A percentile compares a stretch with the other conserved stretches of the same genome.
Conservation (phyloP, 1,140 invertebrate species). For the Proctacanthus coquilletti region DNA sequence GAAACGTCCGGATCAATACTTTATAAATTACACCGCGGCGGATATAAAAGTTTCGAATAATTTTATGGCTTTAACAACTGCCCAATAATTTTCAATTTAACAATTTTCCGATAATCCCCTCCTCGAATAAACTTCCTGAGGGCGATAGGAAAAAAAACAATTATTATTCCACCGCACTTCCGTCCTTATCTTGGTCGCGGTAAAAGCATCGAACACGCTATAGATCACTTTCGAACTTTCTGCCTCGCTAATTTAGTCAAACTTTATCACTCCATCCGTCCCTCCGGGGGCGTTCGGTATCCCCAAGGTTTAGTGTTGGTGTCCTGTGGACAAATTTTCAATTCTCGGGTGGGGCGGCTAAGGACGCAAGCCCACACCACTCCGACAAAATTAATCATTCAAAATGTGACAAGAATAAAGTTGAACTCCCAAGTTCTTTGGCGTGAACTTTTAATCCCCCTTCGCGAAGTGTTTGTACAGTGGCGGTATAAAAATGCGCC, state of each 20-base stretch:
- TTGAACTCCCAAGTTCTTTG: background rate
- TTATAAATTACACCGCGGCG: background rate
- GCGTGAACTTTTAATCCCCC: background rate
- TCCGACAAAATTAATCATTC: constrained; percentile 1
- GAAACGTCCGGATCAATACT: too few relatives aligned
- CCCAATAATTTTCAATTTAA: background rate
- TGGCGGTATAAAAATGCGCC: background rate
- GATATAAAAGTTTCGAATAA: background rate
- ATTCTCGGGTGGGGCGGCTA: background rate
- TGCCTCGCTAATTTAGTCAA: background rate
- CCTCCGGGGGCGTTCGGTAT: background rate
- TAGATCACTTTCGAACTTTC: constrained; percentile 1
- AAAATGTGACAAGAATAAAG: background rate
- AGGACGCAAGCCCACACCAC: background rate
- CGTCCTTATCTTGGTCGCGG: background rate
- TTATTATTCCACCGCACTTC: background rate
- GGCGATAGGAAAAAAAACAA: background rate
- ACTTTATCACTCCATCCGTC: background rate
- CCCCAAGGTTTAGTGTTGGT: background rate
- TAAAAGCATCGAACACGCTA: background rate
- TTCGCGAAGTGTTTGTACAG: background rate
- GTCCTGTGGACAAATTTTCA: background rate
- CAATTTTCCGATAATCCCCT: background rate
- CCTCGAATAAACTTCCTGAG: too few relatives aligned
- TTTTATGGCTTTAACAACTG: background rate